Base-by-base conservation (phyloP, 1,140 invertebrate species). In the Coboldia fuscipes region DNA sequence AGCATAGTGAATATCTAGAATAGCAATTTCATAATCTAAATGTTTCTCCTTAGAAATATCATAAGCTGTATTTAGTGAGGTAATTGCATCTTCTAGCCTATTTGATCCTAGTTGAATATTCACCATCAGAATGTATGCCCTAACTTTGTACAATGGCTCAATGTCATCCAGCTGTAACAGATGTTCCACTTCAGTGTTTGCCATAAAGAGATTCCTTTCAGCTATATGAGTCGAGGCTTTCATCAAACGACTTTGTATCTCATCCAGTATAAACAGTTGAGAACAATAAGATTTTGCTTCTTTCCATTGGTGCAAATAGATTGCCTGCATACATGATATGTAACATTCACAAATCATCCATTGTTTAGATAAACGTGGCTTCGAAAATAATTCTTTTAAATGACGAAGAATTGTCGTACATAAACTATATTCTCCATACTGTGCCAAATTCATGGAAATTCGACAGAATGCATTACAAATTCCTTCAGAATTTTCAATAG, bases 1-100 rank as follows among this genome's bases (percentile, higher is more conserved):
- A 0, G 80, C 80, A 28, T 86, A 63, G 42, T 83, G 66, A 56
- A 85, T 66, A 43, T 77, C 71, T n/a, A 77, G 65, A 15, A 81
- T 46, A 1, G 76, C 70, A 31, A 68, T 62, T 35, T 79, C 65
- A 44, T 79, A 80, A 35, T 77, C 69, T 40, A 86, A 58, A 54
- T 82, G 70, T 43, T 79, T 72, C 13, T 66, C 62, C 23, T 66
- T 63, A 9, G 78, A 72, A 30, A 77, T 56, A 17, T 73, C 66
- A 12, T 83, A 55, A 28, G 78, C 78, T 35, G 69, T 66, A 37
- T 76, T 72, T 12, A 86, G 50, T 14, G 73, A 48, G 33, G 62
- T 61, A 0, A 74, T 56, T 39, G 67, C 64, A 24, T 63, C 62
- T 6, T 63, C 51, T 12, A 58, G 51, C 16, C 58, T 49, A 13